Base-by-base conservation (phyloP, 2,888 invertebrate species). In the Cephus nigrinus region DNA sequence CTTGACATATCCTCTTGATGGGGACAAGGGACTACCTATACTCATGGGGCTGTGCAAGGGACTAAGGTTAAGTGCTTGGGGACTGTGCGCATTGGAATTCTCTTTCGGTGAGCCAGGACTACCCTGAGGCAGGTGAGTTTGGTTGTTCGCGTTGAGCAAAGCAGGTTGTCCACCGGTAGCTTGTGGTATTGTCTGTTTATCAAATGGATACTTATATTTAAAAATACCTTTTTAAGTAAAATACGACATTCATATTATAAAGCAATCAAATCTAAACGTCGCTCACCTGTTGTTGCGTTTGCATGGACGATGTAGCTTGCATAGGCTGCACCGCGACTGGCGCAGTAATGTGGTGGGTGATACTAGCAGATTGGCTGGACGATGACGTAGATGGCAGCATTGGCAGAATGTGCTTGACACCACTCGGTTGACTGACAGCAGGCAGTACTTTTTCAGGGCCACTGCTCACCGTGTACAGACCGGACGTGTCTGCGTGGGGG, bases 21-120 rank as follows among this genome's bases (percentile, higher is more conserved):
- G 96, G 69, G 96, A 96, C 76, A 94, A 92, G 0, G 96, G 95
- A 77, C 93, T 93, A 76, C 93, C 93, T 73, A 93, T 87, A 80
- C 91, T 92, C 88, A 92, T 92, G 1, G 93, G 92, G 83, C 91
- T 92, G 78, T 92, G 91, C 33, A 92, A 83, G 2, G 93, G 93
- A 87, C 93, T 93, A 55, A 88, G 82, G 81, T 90, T 93, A 69
- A 93, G 88, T n/a, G 85, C 85, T 75, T 90, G 90, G 9, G 91
- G 91, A 85, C 91, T 91, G 78, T 90, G 90, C 3, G 86, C 90
- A 72, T 82, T 86, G 1, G 90, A 84, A 74, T 76, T 84, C 71
- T 90, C 91, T 73, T 91, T 91, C 23, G 91, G 91, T 4, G 92
- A 91, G n/a, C 88, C 87, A 40, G 92, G 90, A 80, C 87, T 90